Percentiles rank a stretch among this genome's conserved stretches.
Evolutionary conservation across 37 sponge, comb jelly and placozoan genomes (phyloP).

Genomic region (Amphimedon queenslandica): DNA sequence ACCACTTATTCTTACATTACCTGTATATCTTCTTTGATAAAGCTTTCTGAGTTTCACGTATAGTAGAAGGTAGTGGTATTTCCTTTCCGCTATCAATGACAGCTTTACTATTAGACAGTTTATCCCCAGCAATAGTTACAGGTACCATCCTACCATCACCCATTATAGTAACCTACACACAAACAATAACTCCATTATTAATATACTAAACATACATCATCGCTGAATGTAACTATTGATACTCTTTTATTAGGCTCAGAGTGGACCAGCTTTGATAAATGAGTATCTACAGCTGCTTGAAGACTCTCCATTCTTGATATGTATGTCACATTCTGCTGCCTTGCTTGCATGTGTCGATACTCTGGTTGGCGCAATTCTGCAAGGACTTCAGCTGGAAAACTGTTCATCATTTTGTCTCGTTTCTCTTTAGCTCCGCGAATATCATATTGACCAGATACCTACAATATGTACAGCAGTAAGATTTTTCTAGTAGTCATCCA

Average conservation of each 20-base stretch:
- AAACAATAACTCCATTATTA: not conserved
- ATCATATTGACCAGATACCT: conserved; percentile 11
- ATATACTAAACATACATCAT: conserved; percentile 54
- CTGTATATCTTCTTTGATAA: conserved; percentile 71
- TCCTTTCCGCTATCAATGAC: conserved; percentile 58
- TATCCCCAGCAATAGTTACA: conserved; percentile 81
- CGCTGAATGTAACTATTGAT: conserved; percentile 71
- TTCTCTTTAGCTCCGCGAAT: not conserved
- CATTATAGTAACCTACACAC: conserved; percentile 61
- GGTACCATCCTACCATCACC: conserved; percentile 66
- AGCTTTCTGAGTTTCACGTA: conserved; percentile 37
- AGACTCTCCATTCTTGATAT: conserved; percentile 78
- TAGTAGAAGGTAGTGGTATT: conserved; percentile 48
- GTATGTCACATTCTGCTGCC: conserved; percentile 65
- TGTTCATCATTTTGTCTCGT: not conserved
- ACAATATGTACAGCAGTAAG: not conserved
- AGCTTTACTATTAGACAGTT: conserved; percentile 50
- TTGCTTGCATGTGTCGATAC: conserved; percentile 47
- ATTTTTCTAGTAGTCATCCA: too few relatives aligned
- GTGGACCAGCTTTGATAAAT: conserved; percentile 43
- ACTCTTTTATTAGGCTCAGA: conserved; percentile 53
- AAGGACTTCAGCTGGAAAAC: conserved; percentile 1
- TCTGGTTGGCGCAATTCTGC: not conserved
- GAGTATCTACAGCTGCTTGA: conserved; percentile 84
- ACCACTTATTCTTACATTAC: conserved; percentile 32